Evolutionary conservation across 2,113 vertebrate species (phyloP).

Genomic region (Rhinoderma darwinii): DNA sequence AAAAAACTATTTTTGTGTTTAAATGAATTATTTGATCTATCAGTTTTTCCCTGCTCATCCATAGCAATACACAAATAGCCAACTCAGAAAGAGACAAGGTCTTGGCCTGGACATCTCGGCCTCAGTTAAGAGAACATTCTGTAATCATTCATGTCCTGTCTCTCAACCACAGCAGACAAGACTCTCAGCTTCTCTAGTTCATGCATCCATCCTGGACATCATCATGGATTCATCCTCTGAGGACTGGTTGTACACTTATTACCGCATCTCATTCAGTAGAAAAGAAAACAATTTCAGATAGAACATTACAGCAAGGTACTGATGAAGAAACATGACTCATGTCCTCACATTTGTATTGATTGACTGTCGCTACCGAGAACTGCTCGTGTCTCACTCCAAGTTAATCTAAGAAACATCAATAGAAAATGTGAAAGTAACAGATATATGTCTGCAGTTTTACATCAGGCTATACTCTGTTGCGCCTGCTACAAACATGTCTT

Average conservation of each 20-base stretch:
- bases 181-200: conserved; percentile 11
- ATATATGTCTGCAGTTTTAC: conserved; percentile 57
- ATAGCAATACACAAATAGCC: not conserved
- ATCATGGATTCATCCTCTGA: conserved; percentile 45
- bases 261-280: conserved; percentile 59
- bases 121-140: conserved; percentile 16
- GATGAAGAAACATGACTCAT: conserved; percentile 66
- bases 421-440: conserved; percentile 60
- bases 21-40: not conserved
- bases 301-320: conserved; percentile 61
- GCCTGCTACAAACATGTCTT: conserved; percentile 55
- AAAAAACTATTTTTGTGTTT: not conserved
- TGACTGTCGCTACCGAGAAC: conserved; percentile 62
- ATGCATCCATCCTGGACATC: conserved; percentile 46
- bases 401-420: conserved; percentile 63
- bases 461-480: conserved; percentile 2
- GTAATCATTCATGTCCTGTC: conserved; percentile 15
- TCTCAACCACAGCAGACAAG: not conserved
- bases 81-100: not conserved
- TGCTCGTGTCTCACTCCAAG: conserved; percentile 63
- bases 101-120: not conserved
- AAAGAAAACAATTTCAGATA: conserved; percentile 66
- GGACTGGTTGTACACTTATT: conserved; percentile 48
- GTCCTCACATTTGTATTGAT: conserved; percentile 63
- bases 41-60: not conserved